Base-by-base conservation (phyloP, 1,140 invertebrate species). In the Protaetia brevitarsis region DNA sequence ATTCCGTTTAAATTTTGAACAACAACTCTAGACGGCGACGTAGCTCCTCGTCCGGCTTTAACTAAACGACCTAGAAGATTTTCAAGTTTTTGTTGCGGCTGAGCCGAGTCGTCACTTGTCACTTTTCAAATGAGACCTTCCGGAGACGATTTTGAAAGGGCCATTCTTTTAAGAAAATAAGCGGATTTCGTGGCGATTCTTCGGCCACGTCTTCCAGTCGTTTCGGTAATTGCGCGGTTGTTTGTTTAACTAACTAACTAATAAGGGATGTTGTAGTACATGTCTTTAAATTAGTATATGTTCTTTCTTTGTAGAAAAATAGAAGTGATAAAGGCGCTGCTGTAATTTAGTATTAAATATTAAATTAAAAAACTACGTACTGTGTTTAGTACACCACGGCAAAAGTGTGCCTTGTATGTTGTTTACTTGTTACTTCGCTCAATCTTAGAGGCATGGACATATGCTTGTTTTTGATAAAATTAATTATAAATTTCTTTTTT, bases 51-150 rank as follows among this genome's bases (percentile, higher is more conserved):
- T 26, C 8, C 19, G 13, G 6, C 2, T 51, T 51, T 19, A 59
- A 27, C 23, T 28, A 59, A 27, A 59, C 56, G 56, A 21, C 56
- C 56, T 59, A 59, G 57, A 29, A 59, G 29, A 59, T 59, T 59
- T 30, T 59, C 57, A 59, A 59, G 57, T 59, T 59, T 59, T 59
- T 59, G 26, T 28, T 28, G 13, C 30, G 29, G n/a, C 29, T 28
- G 19, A 10, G 57, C 8, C 57, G 8, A 11, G n/a, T 26, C n/a
- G n/a, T n/a, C 16, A 59, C 27, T 59, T 59, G 26, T 59, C 57
- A 59, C 27, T 30, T 59, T 31, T 29, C 57, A 30, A 59, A 51
- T 51, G 45, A 51, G 45, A 19, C 21, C 45, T 59, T 23, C 21
- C 29, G 26, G 29, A 59, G 26, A 31, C 16, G 26, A 59, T 59